Base-by-base conservation (phyloP, 2,888 invertebrate genomes). In the Odontocolon sp. region DNA sequence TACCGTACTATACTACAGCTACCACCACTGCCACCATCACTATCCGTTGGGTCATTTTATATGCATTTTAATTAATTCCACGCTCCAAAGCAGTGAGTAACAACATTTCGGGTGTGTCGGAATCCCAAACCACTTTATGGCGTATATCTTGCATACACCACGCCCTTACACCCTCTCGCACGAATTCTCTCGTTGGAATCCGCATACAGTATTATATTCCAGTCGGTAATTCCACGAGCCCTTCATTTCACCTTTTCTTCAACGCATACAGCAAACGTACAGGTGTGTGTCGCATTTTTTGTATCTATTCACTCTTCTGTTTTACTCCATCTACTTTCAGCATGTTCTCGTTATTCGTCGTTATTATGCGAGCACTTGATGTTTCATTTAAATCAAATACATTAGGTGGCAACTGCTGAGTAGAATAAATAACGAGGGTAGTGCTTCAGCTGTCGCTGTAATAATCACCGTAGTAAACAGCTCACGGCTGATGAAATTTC, bases 41-140 rank as follows among this genome's bases (percentile, higher is more conserved):
- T 68, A 77, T 76, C 77, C 72, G 80, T 73, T 78, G 81, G 82
- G 82, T 85, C 83, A 85, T 85, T 85, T 85, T 84, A 84, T 84
- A 83, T 85, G 85, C 84, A 83, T 86, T 87, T 85, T 85, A 86
- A 87, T 86, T 87, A 88, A 87, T 87, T 85, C 81, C 80, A 80
- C 78, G 73, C 81, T 79, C 78, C 45, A 78, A 82, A 85, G 80
- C 81, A 81, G 82, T 82, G 83, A 81, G 83, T 81, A 82, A 81
- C 80, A 83, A 82, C 82, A 81, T 83, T 79, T 70, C 50, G 42
- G 67, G 57, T 68, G 56, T 63, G 8, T 42, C 47, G 54, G 70
- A 61, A 52, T 36, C 75, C 68, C 80, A 79, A 80, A 71, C 76
- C 76, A 80, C 78, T 84, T 86, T 84, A 81, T 80, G 66, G 82